phyloP scores from a whole-genome alignment of 1,140 invertebrate genomes.

The Gryon sp. region DNA sequence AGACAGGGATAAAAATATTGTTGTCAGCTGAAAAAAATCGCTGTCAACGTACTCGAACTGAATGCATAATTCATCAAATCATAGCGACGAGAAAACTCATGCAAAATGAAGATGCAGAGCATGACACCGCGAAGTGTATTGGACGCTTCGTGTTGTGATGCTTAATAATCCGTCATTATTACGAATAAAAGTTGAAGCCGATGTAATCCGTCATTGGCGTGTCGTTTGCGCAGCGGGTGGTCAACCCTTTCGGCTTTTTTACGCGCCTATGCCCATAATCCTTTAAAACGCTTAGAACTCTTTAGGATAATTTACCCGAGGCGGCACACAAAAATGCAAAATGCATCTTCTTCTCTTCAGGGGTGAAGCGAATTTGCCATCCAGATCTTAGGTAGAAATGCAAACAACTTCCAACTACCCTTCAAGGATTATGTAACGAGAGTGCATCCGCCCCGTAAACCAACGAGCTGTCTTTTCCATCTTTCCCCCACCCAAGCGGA shows the following conservation, averaged over 20 bases:
- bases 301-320: constrained; percentile 74
- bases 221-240: constrained; percentile 70
- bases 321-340: constrained; percentile 70
- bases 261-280: constrained; percentile 69
- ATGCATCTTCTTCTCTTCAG: constrained; percentile 53
- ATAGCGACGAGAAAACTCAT: neutral
- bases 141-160: constrained; percentile 10
- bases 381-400: constrained; percentile 7
- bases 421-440: constrained; percentile 74
- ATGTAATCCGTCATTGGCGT: constrained; percentile 63
- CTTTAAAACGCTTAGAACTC: constrained; percentile 72
- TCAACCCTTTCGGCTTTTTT: constrained; percentile 71
- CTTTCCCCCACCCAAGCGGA: constrained; percentile 40
- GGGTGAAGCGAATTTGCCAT: constrained; percentile 36
- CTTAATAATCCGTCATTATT: constrained; percentile 60
- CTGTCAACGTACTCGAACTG: constrained; percentile 5
- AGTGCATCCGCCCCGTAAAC: constrained; percentile 35
- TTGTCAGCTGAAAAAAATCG: neutral
- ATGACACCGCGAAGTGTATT: constrained; percentile 31
- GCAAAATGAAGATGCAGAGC: constrained; percentile 47
- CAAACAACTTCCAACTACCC: constrained; percentile 65
- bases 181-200: constrained; percentile 49
- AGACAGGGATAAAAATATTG: constrained; percentile 2
- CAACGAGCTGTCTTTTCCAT: constrained; percentile 12
- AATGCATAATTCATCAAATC: constrained; percentile 47